Conservation (phyloP, 2,888 invertebrate genomes). For the Caenorhabditis parvicauda region DNA sequence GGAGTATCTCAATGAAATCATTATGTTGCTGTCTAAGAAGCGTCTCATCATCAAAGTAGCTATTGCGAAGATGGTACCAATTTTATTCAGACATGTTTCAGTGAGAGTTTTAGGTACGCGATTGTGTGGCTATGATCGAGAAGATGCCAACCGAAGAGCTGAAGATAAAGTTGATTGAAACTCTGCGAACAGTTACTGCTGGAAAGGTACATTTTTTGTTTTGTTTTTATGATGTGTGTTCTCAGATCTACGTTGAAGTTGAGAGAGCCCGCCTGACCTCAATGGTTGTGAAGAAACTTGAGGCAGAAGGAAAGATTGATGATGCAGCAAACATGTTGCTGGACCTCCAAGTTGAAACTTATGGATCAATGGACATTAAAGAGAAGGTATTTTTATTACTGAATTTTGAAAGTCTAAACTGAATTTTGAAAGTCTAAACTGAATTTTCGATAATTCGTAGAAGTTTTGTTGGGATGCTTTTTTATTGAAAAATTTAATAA, state of each 20-base stretch:
- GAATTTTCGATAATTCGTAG: too few relatives aligned
- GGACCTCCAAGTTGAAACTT: slow-evolving; percentile 94
- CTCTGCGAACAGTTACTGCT: slow-evolving; percentile 87
- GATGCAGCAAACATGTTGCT: slow-evolving; percentile 91
- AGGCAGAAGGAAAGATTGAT: slow-evolving; percentile 69
- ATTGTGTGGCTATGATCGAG: slow-evolving; percentile 54
- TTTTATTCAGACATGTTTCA: background rate
- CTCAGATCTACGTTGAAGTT: slow-evolving; percentile 97
- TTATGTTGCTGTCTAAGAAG: slow-evolving; percentile 78
- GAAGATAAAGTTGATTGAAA: slow-evolving; percentile 86
- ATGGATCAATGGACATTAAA: slow-evolving; percentile 95
- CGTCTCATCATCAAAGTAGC: slow-evolving; percentile 83
- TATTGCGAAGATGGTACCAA: slow-evolving; percentile 63
- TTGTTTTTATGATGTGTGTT: slow-evolving; percentile 3
- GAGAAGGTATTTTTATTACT: too few relatives aligned
- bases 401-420: too few relatives aligned
- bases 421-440: too few relatives aligned
- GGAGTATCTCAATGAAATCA: slow-evolving; percentile 76
- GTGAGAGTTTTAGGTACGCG: slow-evolving; percentile 22
- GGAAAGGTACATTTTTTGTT: slow-evolving; percentile 72
- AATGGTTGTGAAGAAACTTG: slow-evolving; percentile 68
- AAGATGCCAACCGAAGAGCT: slow-evolving; percentile 78
- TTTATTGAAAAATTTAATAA: background rate
- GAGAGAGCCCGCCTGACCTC: slow-evolving; percentile 93
- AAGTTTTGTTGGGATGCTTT: too few relatives aligned